Percentiles rank a stretch among this genome's conserved stretches.
phyloP scores from a whole-genome alignment of 2,113 vertebrate genomes.

The Zingel zingel region DNA sequence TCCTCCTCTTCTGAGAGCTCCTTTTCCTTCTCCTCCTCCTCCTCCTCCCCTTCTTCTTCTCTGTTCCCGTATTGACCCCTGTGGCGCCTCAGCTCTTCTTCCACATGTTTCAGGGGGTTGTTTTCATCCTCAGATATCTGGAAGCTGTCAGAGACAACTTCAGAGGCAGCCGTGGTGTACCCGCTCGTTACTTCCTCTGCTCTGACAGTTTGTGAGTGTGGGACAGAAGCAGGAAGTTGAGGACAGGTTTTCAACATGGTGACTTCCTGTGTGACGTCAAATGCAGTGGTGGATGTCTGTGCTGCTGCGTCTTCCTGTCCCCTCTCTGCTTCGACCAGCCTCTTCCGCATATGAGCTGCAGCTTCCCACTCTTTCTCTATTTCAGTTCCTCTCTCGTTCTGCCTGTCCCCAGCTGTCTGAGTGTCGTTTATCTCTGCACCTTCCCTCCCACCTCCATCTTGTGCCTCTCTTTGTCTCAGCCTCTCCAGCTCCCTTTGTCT shows the following conservation, averaged over 20 bases:
- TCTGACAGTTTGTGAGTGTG: slow-evolving; percentile 54
- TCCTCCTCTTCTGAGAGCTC: slow-evolving; percentile 53
- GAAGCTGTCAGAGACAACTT: slow-evolving; percentile 32
- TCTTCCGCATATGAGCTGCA: slow-evolving; percentile 52
- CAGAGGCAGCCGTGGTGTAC: slow-evolving; percentile 19
- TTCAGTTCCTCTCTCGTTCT: slow-evolving; percentile 43
- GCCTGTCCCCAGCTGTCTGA: slow-evolving; percentile 9
- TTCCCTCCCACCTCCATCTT: slow-evolving; percentile 35
- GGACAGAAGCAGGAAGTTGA: slow-evolving; percentile 84
- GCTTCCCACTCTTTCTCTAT: slow-evolving; percentile 48
- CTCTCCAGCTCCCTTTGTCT: slow-evolving; percentile 71
- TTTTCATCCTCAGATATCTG: slow-evolving; percentile 57
- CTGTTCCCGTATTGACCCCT: slow-evolving; percentile 26
- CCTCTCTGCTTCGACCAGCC: slow-evolving; percentile 40
- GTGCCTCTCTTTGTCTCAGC: slow-evolving; percentile 40
- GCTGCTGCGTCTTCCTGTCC: slow-evolving; percentile 73
- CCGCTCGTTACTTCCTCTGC: slow-evolving; percentile 70
- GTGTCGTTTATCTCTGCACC: slow-evolving; percentile 11
- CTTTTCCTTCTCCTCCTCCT: slow-evolving; percentile 53
- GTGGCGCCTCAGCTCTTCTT: slow-evolving; percentile 45
- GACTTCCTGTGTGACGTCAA: slow-evolving; percentile 83
- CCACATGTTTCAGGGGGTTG: slow-evolving; percentile 56
- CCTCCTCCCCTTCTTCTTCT: slow-evolving; percentile 58
- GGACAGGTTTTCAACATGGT: slow-evolving; percentile 73
- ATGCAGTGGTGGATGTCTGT: slow-evolving; percentile 54